phyloP scores from a whole-genome alignment of 1,140 invertebrate genomes.

The Phymorhynchus buccinoides region DNA sequence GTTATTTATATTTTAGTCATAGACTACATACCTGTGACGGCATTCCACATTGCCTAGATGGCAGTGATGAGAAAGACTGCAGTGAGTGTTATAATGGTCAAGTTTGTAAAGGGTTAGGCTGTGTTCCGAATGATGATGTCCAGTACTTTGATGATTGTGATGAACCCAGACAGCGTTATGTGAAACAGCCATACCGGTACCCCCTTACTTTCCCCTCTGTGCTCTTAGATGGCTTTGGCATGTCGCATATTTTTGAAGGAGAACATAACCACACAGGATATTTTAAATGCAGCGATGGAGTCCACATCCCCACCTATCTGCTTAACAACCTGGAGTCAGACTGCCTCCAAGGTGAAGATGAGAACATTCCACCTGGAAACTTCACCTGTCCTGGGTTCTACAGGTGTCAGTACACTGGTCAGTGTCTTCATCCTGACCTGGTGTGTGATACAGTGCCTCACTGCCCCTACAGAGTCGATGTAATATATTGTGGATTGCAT shows the following conservation, averaged over 20 bases:
- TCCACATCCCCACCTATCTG: too few species aligned
- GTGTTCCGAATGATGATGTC: too few species aligned
- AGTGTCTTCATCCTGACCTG: constrained; percentile 37
- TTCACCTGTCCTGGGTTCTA: constrained; percentile 27
- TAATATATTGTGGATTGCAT: constrained; percentile 30
- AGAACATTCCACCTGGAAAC: neutral
- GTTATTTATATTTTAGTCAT: neutral
- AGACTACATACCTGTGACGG: neutral
- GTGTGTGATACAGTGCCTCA: constrained; percentile 37
- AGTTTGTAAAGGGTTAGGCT: too few species aligned
- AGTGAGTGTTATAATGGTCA: neutral
- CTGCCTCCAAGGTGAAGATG: constrained; percentile 38
- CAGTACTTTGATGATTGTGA: neutral
- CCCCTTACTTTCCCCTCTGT: neutral
- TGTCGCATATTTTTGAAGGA: neutral
- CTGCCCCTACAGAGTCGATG: constrained; percentile 44
- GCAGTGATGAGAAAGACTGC: neutral
- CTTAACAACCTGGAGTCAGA: constrained; percentile 34
- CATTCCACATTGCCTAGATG: neutral
- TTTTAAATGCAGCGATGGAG: too few species aligned
- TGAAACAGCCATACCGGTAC: neutral
- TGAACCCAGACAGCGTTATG: neutral
- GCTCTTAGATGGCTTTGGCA: constrained; percentile 26
- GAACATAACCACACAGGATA: neutral
- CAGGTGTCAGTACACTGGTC: constrained; percentile 12